phyloP scores from a whole-genome alignment of 2,113 vertebrate species.

The Pseudois nayaur region DNA sequence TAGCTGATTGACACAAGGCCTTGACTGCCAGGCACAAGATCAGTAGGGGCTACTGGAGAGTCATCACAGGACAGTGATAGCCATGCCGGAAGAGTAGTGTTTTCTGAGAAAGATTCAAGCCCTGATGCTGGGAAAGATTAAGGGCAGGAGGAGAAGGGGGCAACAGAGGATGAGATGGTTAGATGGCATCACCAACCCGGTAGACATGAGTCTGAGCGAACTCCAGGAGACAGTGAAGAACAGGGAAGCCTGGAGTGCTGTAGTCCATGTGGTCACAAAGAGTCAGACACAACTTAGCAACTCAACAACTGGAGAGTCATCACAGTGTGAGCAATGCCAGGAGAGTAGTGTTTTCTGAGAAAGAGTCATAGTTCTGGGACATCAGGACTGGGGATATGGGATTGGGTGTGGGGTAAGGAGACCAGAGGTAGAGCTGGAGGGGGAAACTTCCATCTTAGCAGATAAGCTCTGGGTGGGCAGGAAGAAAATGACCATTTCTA shows the following conservation, averaged over 20 bases:
- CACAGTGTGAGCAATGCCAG: neutral
- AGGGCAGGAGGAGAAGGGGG: neutral
- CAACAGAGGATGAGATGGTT: neutral
- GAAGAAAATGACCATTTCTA: neutral
- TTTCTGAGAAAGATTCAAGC: constrained; percentile 24
- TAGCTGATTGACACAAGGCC: neutral
- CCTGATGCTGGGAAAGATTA: neutral
- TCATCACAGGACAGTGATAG: neutral
- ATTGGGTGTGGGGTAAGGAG: neutral
- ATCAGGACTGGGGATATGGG: neutral
- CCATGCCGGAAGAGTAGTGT: neutral
- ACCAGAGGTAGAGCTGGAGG: neutral
- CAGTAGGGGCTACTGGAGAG: neutral
- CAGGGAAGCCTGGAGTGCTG: neutral
- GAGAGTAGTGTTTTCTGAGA: constrained; percentile 25
- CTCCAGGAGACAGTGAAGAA: neutral
- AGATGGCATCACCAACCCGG: neutral
- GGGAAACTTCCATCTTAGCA: neutral
- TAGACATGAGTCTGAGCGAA: neutral
- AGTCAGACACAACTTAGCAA: neutral
- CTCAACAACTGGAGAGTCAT: neutral
- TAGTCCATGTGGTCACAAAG: neutral
- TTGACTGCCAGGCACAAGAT: neutral
- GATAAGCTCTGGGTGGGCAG: neutral
- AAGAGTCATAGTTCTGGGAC: neutral